Conservation (phyloP, 1,140 invertebrate species). For the Pollicipes pollicipes region DNA sequence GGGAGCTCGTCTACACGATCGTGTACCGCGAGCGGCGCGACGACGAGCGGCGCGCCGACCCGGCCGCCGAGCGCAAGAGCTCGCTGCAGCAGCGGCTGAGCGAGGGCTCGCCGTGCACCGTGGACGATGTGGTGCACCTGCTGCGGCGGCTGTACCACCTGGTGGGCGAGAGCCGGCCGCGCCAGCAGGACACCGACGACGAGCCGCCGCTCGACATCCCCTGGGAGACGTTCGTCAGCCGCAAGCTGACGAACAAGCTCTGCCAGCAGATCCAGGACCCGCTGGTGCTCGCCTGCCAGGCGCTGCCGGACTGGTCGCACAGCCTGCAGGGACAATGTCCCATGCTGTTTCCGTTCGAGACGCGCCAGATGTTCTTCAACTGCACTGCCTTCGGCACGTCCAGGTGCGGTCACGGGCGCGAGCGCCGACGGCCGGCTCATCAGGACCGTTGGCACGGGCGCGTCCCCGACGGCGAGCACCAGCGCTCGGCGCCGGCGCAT, state of each 20-base stretch:
- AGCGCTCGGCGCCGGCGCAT: too few species aligned
- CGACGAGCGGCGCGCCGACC: background rate
- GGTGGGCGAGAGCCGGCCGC: constrained; percentile 24
- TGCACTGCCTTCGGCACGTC: constrained; percentile 93
- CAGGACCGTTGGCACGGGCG: too few species aligned
- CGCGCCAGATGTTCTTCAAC: constrained; percentile 80
- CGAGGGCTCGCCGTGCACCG: constrained; percentile 37
- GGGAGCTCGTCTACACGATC: constrained; percentile 71
- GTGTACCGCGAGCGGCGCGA: constrained; percentile 24
- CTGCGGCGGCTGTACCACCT: constrained; percentile 58
- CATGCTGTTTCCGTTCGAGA: constrained; percentile 93
- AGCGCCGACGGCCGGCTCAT: too few species aligned
- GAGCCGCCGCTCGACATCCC: background rate
- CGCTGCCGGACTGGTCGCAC: constrained; percentile 86
- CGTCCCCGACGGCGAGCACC: too few species aligned
- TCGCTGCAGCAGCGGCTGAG: background rate
- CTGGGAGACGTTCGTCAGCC: constrained; percentile 26
- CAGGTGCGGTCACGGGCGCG: too few species aligned
- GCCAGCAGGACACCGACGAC: background rate
- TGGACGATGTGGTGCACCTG: constrained; percentile 67
- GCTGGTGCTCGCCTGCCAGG: constrained; percentile 73
- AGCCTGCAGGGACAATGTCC: constrained; percentile 85
- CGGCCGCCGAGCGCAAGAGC: background rate
- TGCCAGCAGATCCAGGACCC: constrained; percentile 88
- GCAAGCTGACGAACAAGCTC: constrained; percentile 54